Base-by-base conservation (phyloP, 2,888 invertebrate genomes). In the Drosophila formosana region DNA sequence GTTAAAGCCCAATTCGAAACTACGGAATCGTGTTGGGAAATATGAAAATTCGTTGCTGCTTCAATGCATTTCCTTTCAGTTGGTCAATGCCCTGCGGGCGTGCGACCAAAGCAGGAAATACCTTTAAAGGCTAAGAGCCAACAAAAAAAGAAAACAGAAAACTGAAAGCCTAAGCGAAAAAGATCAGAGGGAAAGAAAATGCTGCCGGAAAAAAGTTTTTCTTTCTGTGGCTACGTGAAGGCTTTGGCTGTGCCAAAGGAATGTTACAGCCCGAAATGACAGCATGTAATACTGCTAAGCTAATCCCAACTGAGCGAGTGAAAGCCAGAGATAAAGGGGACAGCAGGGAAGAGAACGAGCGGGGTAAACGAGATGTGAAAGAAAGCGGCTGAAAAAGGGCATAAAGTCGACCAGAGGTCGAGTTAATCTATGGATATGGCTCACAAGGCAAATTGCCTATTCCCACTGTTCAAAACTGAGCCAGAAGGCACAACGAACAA, bases 381-480 rank as follows among this genome's bases (percentile, higher is more conserved):
- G 23, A 34, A 37, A 37, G 47, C 3, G 25, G 7, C 39, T 11
- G 32, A 43, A 57, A 64, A 57, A 49, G 28, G 43, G 18, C 58
- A 52, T n/a, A 66, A 60, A 79, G 65, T 68, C 71, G 68, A 66
- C 60, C 80, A 70, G 72, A 82, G 77, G 81, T 83, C 72, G 81
- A 81, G 66, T 83, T 82, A 80, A 86, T 86, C 87, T 74, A 66
- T 58, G 81, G 52, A 41, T 70, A 62, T 67, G 66, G 28, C 28
- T 34, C 43, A 57, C 72, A 61, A 43, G 52, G 47, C 51, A 70
- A 69, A 66, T 66, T 58, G 71, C 51, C 71, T 60, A 56, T 66
- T 34, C 49, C 60, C 71, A 56, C 57, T 70, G 56, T 49, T 60
- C 34, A 56, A 53, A 72, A 67, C 56, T 32, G 25, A 49, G 28